Evolutionary conservation across 2,113 vertebrate species (phyloP).

Genomic region (Xerus inauris): DNA sequence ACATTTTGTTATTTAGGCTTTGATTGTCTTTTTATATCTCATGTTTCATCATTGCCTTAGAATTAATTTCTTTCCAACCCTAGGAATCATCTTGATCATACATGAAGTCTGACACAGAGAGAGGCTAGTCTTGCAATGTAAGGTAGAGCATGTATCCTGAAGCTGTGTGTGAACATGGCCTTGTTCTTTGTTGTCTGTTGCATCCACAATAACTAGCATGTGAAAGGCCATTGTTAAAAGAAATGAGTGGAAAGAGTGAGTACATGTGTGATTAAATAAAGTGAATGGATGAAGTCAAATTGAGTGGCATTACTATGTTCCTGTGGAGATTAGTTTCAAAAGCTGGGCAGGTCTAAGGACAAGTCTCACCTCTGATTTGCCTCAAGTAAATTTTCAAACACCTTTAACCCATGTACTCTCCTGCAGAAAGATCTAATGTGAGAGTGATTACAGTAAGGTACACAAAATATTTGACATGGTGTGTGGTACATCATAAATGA

Average conservation of each 20-base stretch:
- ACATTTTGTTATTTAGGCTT: neutral
- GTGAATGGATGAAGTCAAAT: neutral
- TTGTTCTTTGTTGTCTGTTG: neutral
- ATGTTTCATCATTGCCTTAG: neutral
- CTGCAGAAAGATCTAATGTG: neutral
- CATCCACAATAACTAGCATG: neutral
- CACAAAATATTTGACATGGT: neutral
- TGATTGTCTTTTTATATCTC: neutral
- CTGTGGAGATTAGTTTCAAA: neutral
- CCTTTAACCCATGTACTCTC: neutral
- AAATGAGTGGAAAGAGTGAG: neutral
- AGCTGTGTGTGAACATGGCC: neutral
- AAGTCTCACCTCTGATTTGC: neutral
- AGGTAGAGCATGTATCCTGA: neutral
- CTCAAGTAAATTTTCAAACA: neutral
- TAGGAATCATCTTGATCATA: neutral
- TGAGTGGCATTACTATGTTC: neutral
- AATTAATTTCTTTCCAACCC: neutral
- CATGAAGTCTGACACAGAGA: neutral
- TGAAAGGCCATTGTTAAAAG: neutral
- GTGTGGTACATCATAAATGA: neutral
- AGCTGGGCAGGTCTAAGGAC: neutral
- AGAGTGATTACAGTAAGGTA: neutral
- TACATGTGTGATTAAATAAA: neutral
- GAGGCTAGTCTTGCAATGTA: neutral